Evolutionary conservation across 2,113 vertebrate species (phyloP).

Genomic region (Polyodon spathula): DNA sequence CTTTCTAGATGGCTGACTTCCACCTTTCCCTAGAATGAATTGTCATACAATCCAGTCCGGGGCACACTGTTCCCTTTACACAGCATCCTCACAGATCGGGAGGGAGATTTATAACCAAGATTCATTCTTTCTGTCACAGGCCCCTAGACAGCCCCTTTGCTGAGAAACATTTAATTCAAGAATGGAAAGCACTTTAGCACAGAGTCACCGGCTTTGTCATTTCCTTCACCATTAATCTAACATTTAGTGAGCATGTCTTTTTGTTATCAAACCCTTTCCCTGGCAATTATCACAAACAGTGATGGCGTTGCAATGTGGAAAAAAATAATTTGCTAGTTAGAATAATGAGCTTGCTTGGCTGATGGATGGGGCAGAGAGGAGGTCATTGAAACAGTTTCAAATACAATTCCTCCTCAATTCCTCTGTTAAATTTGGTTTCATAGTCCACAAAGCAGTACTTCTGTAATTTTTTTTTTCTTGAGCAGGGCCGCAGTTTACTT

Average conservation of each 20-base stretch:
- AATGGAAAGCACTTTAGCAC: no score
- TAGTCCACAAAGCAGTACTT: constrained; percentile 65
- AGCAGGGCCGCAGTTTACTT: constrained; percentile 15
- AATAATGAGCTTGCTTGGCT: constrained; percentile 90
- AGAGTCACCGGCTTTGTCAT: constrained; percentile 41
- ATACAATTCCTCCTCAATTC: constrained; percentile 47
- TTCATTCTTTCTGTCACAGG: no score
- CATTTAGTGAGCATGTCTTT: constrained; percentile 56
- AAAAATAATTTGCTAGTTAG: constrained; percentile 85
- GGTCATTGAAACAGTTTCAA: constrained; percentile 79
- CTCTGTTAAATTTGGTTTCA: constrained; percentile 48
- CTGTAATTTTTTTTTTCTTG: constrained; percentile 41
- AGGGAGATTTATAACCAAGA: no score
- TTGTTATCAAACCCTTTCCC: constrained; percentile 54
- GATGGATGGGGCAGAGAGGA: constrained; percentile 93
- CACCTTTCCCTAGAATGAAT: no score
- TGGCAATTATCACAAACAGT: constrained; percentile 75
- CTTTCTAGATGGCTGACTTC: no score
- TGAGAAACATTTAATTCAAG: no score
- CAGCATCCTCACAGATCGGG: no score
- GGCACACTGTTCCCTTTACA: no score
- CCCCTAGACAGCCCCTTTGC: no score
- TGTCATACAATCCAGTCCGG: no score
- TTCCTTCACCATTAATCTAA: constrained; percentile 56
- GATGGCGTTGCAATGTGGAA: constrained; percentile 81